Evolutionary conservation across 2,113 vertebrate species (phyloP).

Genomic region (Poecilia latipinna): DNA sequence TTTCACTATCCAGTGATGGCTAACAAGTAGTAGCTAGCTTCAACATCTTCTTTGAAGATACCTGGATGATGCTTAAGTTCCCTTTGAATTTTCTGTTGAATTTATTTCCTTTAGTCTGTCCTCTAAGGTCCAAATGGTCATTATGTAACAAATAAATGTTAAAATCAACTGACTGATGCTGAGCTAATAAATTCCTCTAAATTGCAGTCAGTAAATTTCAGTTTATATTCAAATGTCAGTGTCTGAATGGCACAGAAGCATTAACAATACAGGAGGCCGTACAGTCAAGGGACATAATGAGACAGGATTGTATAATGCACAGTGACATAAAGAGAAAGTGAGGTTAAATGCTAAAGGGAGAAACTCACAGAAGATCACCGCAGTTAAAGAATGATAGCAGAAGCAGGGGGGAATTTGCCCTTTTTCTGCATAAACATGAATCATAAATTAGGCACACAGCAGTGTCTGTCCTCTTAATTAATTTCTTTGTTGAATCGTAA

Average conservation of each 20-base stretch:
- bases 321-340: constrained; percentile 12
- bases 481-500: constrained; percentile 55
- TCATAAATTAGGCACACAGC: constrained; percentile 43
- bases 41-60: too few relatives aligned
- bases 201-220: neutral
- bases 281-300: neutral
- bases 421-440: constrained; percentile 41
- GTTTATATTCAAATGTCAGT: constrained; percentile 3
- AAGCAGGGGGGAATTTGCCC: constrained; percentile 20
- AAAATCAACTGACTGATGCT: neutral
- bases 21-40: too few relatives aligned
- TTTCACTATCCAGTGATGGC: too few relatives aligned
- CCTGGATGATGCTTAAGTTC: too few relatives aligned
- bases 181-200: constrained; percentile 1
- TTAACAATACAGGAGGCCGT: neutral
- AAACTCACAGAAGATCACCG: neutral
- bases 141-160: neutral
- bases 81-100: too few relatives aligned
- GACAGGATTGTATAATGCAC: neutral
- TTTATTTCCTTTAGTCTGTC: too few relatives aligned
- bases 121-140: too few relatives aligned
- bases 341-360: neutral
- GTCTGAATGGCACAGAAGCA: neutral
- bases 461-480: constrained; percentile 46
- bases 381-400: neutral